Evolutionary conservation across 2,888 invertebrate species (phyloP), one percentile per base, ranked within the genome.

Genomic region (Leptinotarsa haldemani): DNA sequence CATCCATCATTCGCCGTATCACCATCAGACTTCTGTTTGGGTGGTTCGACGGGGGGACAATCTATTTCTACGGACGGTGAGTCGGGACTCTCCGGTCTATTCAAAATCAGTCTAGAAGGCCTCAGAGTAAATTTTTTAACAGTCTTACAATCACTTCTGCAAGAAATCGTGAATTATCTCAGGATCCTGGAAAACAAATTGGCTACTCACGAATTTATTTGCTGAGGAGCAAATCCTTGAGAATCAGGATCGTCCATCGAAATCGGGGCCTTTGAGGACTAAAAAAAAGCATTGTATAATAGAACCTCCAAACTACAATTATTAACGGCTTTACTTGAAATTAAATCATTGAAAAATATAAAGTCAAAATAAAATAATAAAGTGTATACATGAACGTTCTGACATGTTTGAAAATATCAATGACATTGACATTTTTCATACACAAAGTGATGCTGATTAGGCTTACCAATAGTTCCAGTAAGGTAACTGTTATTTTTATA

Each of bases 31-130:
- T 69, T 25, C 20, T 63, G 69, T 13, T 71, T 30, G 15, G 61
- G 69, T 18, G 46, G n/a, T 22, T 67, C 47, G 40, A 40, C 40
- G 40, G 40, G 40, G 9, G 40, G 40, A 40, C 40, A 40, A 50
- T 50, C 50, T 50, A 50, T 40, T 56, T 78, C 78, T 25, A 74
- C 13, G n/a, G 74, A 74, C 12, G 79, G 76, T 2, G 80, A 79
- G 76, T 80, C 78, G 5, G 79, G 79, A 74, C 79, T 79, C 2
- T 25, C 74, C 9, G 77, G 69, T 53, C 79, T 71, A 30, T 70
- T 77, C 12, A 69, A 46, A 48, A 53, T 16, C 25, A 76, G 53
- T 46, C 70, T 69, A n/a, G 74, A 65, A n/a, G 76, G 74, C 22
- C 76, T 69, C 53, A 78, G 22, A 2, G 78, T 78, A 50, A 79